Evolutionary conservation across 92 coral and sea anemone species (phyloP), one percentile per base, ranked within the genome.

Genomic region (Zoanthus gigantus): DNA sequence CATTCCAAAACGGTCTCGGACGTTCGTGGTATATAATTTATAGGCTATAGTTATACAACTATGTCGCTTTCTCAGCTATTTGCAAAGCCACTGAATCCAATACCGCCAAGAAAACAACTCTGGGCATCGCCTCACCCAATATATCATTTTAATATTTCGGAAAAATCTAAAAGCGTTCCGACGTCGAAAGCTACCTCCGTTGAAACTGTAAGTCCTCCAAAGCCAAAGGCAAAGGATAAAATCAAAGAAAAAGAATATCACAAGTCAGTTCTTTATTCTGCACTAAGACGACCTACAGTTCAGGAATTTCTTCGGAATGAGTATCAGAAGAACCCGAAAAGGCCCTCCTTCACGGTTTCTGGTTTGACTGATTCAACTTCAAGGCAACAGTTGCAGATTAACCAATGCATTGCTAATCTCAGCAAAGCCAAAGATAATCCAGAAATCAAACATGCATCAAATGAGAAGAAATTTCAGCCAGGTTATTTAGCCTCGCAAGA

Each of bases 231-330:
- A 14, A 53, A 58, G 32, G 44, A 16, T 46, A 28, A 72, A 9
- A 9, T 12, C 16, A 3, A 29, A 32, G 34, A 52, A 1, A 78
- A 16, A 13, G 66, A 57, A 44, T 53, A 83, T 83, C 81, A 74
- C 4, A 37, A 71, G 52, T 94, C 98, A 0, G 72, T 90, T 0
- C 45, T 95, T 52, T 89, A 82, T 77, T 78, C 93, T 7, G 86
- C 90, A 0, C 86, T 77, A 32, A 65, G 90, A 14, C 81, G 92
- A 23, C 94, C 98, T 17, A 87, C 93, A 32, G 71, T 93, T 37
- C 94, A 83, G 28, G 94, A 95, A 77, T 93, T 91, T 67, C 83
- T 95, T 53, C 83, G 90, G 65, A 92, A 96, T 50, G 87, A 91
- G 72, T 93, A 90, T 88, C 88, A 88, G 18, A 67, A 53, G 12